A percentile compares a stretch with the other conserved stretches of the same genome.
These are phyloP conservation scores for Julus scandinavius DNA, from an alignment of 2,888 invertebrate genomes.

Conservation along the genomic window DNA sequence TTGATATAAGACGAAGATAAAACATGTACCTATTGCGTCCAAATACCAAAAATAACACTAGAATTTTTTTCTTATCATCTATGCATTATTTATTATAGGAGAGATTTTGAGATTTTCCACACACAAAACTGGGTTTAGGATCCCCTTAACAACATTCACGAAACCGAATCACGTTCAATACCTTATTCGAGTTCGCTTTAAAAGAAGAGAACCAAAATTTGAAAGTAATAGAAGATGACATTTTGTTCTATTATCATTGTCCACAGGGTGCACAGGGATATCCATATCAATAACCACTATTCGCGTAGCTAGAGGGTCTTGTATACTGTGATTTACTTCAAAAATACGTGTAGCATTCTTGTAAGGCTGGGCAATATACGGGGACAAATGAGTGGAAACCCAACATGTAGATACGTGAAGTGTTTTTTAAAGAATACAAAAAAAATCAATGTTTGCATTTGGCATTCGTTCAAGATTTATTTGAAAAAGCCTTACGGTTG, in stretches of 20 bases:
- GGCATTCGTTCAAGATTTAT: constrained; percentile 23
- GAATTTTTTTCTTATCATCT: not conserved
- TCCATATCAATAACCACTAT: not conserved
- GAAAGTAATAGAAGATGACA: not conserved
- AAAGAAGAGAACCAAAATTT: not conserved
- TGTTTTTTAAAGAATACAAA: not conserved
- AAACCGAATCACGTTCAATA: not conserved
- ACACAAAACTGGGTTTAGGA: not conserved
- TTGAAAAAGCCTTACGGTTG: not conserved
- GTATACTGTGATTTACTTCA: not conserved
- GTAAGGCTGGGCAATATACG: not conserved
- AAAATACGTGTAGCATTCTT: not conserved
- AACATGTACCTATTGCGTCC: too few species aligned
- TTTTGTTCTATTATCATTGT: not conserved
- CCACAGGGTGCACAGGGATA: not conserved
- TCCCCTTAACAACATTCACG: not conserved
- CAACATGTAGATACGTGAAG: constrained; percentile 33
- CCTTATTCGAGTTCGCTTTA: not conserved
- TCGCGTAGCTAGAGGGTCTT: not conserved
- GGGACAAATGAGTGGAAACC: constrained; percentile 12
- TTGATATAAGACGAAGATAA: too few species aligned
- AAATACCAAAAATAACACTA: not conserved
- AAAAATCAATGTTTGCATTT: constrained; percentile 37
- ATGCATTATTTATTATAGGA: not conserved
- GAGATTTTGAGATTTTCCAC: not conserved